Conservation (phyloP, 2,888 invertebrate genomes). For the Helleia helle region DNA sequence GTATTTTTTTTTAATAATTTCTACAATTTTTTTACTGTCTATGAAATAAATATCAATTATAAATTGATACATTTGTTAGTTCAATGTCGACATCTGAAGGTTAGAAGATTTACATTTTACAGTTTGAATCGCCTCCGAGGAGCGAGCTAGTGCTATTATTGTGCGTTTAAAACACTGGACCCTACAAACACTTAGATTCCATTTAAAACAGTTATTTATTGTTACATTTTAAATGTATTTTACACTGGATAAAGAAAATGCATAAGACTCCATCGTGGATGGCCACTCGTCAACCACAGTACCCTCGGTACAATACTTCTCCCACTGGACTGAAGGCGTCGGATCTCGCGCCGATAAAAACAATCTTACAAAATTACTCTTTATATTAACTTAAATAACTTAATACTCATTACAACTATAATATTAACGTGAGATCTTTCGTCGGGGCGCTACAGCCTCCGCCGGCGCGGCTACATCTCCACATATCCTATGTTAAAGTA, state of each 20-base stretch:
- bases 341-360: slow-evolving; percentile 51
- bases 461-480: slow-evolving; percentile 37
- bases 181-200: slow-evolving; percentile 71
- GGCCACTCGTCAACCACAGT: slow-evolving; percentile 40
- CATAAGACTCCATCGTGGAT: slow-evolving; percentile 38
- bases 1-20: slow-evolving; percentile 66
- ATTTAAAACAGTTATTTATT: slow-evolving; percentile 65
- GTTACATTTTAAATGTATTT: slow-evolving; percentile 66
- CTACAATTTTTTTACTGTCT: slow-evolving; percentile 67
- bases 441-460: slow-evolving; percentile 40
- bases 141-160: slow-evolving; percentile 67
- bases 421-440: slow-evolving; percentile 71
- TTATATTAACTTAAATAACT: slow-evolving; percentile 74
- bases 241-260: slow-evolving; percentile 69
- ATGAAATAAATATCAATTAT: slow-evolving; percentile 71
- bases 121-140: slow-evolving; percentile 53
- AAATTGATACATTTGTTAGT: slow-evolving; percentile 71
- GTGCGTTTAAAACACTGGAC: slow-evolving; percentile 73
- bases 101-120: slow-evolving; percentile 53
- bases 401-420: slow-evolving; percentile 72
- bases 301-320: slow-evolving; percentile 44
- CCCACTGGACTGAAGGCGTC: slow-evolving; percentile 49
- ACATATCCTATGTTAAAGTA: slow-evolving; percentile 61
- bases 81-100: slow-evolving; percentile 62
- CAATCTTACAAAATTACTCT: slow-evolving; percentile 69